Evolutionary conservation across 1,140 invertebrate genomes (phyloP), one percentile per base, ranked within the genome.

Genomic region (Drosophila simulans): DNA sequence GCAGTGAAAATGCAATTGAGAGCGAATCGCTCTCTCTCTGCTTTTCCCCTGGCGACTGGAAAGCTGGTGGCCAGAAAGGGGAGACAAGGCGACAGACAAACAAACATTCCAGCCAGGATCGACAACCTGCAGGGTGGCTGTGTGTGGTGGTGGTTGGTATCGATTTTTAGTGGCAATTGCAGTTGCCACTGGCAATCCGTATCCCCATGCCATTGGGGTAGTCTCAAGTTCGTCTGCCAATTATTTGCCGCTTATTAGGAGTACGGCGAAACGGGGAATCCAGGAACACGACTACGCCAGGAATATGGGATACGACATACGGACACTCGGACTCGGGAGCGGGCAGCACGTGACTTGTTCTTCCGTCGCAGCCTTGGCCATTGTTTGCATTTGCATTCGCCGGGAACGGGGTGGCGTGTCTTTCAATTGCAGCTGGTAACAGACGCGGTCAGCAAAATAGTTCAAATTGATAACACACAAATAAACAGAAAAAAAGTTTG

Each of bases 201-300:
- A 34, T 43, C 53, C 69, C 72, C 60, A 55, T 66, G 74, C 62
- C 84, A 59, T 88, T 88, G 84, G 84, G 84, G 84, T 88, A 88
- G 84, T 88, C 84, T 89, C 84, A 84, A 88, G 84, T 84, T 88
- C 77, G 85, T 89, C 80, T 89, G 84, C 84, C 84, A 88, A 88
- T 88, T 88, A 89, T 88, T 89, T 83, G 84, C 84, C 76, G 85
- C 84, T 88, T 88, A 89, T 88, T 88, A 89, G 76, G 66, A 65
- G 71, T 35, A 15, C 35, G 64, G 20, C 54, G 57, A 31, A 43
- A 25, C 35, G 8, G 35, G 20, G 20, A 22, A 22, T 22, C 20
- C 20, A 22, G 20, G 12, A 37, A 42, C 39, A 7, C 27, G 27
- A 27, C 5, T 27, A 27, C 7, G 27, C 12, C 52, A 37, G 72